These are phyloP conservation scores for Brachionus calyciflorus DNA, from an alignment of 1,140 invertebrate genomes.

Conservation along the genomic window DNA sequence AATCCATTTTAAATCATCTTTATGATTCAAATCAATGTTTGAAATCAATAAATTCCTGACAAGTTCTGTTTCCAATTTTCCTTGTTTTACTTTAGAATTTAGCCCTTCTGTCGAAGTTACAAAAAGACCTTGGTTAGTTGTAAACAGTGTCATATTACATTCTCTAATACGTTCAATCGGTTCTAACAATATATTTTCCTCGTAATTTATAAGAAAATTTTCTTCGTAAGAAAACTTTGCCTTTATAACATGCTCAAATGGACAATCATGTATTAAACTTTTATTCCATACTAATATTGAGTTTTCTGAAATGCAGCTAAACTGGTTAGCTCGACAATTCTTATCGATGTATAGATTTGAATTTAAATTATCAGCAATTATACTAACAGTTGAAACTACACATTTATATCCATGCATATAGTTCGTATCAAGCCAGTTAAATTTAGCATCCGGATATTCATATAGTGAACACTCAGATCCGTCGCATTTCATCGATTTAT, in stretches of 20 bases:
- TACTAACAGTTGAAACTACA: background rate
- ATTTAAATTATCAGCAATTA: background rate
- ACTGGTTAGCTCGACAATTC: background rate
- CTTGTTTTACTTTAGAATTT: no score
- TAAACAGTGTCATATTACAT: background rate
- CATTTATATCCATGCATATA: background rate
- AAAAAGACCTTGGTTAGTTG: background rate
- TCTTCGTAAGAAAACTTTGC: background rate
- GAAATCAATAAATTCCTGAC: no score
- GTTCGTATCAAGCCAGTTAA: background rate
- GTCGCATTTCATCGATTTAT: conserved; percentile 21
- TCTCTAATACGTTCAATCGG: background rate
- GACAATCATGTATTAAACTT: background rate
- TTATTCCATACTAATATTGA: conserved; percentile 13
- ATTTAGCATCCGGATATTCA: background rate
- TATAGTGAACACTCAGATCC: background rate
- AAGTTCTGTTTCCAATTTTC: no score
- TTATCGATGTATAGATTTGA: background rate
- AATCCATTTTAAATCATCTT: no score
- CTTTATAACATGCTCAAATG: background rate
- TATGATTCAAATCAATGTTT: no score
- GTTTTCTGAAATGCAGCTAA: background rate
- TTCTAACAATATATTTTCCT: background rate
- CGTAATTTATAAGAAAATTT: background rate
- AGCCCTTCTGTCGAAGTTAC: no score